Base-by-base conservation (phyloP, 2,888 invertebrate genomes). In the Euzophera pinguis region DNA sequence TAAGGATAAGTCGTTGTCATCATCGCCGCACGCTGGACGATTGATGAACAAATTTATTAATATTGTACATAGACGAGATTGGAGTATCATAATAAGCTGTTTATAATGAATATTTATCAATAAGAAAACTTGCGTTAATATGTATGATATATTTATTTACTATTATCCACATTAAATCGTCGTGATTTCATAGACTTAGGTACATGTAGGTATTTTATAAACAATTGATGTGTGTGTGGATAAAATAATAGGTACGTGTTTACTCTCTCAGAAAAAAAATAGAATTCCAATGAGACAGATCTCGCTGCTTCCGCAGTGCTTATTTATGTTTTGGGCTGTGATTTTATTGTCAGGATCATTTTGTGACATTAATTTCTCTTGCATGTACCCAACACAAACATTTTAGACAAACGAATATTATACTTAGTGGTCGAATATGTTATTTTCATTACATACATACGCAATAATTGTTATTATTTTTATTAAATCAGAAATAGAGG, bases 301-400 rank as follows among this genome's bases (percentile, higher is more conserved):
- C 81, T 81, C 80, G 77, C 62, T 71, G 63, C 69, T 69, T 62
- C 67, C 67, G 64, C 72, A 69, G 61, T 71, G 62, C 62, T 74
- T 74, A 67, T 65, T 62, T 71, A 75, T 70, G 69, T 66, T 79
- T 77, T 69, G 64, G 81, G 81, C 82, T 81, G 82, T 82, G 81
- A 81, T 77, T 71, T 67, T 64, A 57, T 64, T 61, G 63, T 72
- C 65, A 60, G 68, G 61, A 59, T 69, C 68, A 61, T 59, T 64
- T 65, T 64, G 62, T 58, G 5, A 54, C 57, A 58, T 49, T 13
- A 4, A 14, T 48, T 47, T 37, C 3, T 48, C 2, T 32, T 34
- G 6, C 32, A 32, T 34, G 13, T 32, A 34, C 9, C 1, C 9
- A 6, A 32, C 7, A 32, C 32, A 10, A 32, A 32, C 9, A 10